phyloP scores from a whole-genome alignment of 1,140 invertebrate genomes.

The Trichonephila clavipes region DNA sequence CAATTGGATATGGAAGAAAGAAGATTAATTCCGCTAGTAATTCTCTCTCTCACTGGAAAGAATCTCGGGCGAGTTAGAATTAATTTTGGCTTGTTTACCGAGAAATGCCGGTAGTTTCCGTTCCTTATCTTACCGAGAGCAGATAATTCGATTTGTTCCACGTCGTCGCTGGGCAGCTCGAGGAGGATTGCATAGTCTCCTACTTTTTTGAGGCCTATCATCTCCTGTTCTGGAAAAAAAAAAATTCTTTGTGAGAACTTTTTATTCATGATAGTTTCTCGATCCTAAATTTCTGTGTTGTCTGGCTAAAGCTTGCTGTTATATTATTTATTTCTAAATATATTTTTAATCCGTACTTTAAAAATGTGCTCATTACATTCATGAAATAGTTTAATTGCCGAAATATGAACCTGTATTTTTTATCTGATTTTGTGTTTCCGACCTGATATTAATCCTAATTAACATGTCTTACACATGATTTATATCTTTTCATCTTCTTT shows the following conservation, averaged over 20 bases:
- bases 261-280: neutral
- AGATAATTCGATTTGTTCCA: slow-evolving; percentile 17
- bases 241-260: neutral
- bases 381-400: no score
- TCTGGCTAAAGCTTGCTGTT: no score
- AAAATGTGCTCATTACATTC: no score
- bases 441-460: no score
- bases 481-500: no score
- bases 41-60: neutral
- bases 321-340: no score
- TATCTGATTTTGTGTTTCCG: no score
- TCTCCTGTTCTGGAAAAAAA: neutral
- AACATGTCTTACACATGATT: no score
- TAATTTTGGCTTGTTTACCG: slow-evolving; percentile 10
- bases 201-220: neutral
- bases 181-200: neutral
- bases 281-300: neutral
- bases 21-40: neutral
- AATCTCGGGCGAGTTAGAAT: neutral
- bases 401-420: no score
- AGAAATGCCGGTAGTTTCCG: neutral
- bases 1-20: neutral
- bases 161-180: neutral
- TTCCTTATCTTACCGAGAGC: neutral
- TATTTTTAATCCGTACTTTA: no score